phyloP scores from a whole-genome alignment of 1,140 invertebrate genomes.

The Drosophila prosaltans region DNA sequence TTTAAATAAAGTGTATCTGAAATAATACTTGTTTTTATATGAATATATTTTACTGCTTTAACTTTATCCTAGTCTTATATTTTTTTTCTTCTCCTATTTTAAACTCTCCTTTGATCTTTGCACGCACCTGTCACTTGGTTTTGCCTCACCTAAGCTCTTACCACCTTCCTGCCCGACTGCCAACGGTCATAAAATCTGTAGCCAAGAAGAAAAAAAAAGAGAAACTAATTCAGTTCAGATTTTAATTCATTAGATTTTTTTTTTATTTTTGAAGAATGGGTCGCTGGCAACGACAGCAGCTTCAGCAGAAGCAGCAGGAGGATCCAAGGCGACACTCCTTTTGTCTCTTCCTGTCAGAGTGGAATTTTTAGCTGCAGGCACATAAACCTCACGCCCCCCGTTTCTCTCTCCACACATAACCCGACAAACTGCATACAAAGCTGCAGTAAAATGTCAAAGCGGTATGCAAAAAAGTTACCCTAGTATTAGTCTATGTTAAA shows the following conservation, averaged over 20 bases:
- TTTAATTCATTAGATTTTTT: constrained; percentile 59
- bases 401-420: neutral
- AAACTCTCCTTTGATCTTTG: constrained; percentile 47
- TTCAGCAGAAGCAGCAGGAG: neutral
- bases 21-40: neutral
- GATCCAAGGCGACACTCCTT: constrained; percentile 23
- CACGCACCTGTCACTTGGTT: constrained; percentile 5
- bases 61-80: neutral
- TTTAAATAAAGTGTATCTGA: too few relatives aligned
- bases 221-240: constrained; percentile 61
- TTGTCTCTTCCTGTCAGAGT: constrained; percentile 41
- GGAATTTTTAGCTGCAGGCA: constrained; percentile 41
- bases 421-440: constrained; percentile 43
- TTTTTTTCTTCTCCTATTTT: constrained; percentile 18
- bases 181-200: constrained; percentile 45
- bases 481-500: constrained; percentile 21
- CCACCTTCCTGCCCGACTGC: constrained; percentile 24
- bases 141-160: neutral
- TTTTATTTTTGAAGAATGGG: constrained; percentile 10
- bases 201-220: constrained; percentile 18
- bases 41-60: neutral
- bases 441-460: constrained; percentile 55
- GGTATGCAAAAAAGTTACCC: constrained; percentile 42
- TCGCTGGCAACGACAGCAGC: constrained; percentile 20
- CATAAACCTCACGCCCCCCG: constrained; percentile 21